Conservation (phyloP, 2,113 vertebrate genomes). For the Anolis sagrei region DNA sequence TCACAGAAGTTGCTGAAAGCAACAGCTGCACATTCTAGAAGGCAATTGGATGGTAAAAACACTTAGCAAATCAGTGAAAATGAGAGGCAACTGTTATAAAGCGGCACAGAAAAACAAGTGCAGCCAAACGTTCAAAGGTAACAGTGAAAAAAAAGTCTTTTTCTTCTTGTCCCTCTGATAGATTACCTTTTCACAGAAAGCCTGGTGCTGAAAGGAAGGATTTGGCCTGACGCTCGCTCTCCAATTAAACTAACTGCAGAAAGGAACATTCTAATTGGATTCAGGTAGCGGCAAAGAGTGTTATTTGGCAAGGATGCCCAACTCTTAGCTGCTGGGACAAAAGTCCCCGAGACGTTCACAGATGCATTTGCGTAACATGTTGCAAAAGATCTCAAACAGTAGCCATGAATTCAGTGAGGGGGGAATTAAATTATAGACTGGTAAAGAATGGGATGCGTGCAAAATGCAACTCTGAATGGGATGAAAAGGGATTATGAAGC, state of each 20-base stretch:
- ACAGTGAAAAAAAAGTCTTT: slow-evolving; percentile 21
- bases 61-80: slow-evolving; percentile 6
- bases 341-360: slow-evolving; percentile 23
- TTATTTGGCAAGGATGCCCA: slow-evolving; percentile 4
- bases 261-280: slow-evolving; percentile 27
- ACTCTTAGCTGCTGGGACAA: slow-evolving; percentile 28
- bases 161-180: slow-evolving; percentile 5
- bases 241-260: slow-evolving; percentile 32
- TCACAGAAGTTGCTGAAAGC: slow-evolving; percentile 7
- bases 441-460: background rate
- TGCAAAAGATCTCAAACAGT: background rate
- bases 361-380: slow-evolving; percentile 24
- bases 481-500: background rate
- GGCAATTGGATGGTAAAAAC: slow-evolving; percentile 2
- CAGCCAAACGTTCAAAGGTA: slow-evolving; percentile 18
- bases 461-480: background rate
- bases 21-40: slow-evolving; percentile 3
- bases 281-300: slow-evolving; percentile 11
- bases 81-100: background rate
- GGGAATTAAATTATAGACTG: background rate
- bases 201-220: slow-evolving; percentile 9
- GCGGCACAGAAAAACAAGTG: slow-evolving; percentile 13
- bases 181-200: slow-evolving; percentile 20
- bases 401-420: background rate
- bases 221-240: slow-evolving; percentile 20